Evolutionary conservation across 2,113 vertebrate species (phyloP).

Genomic region (Acrocephalus arundinaceus): DNA sequence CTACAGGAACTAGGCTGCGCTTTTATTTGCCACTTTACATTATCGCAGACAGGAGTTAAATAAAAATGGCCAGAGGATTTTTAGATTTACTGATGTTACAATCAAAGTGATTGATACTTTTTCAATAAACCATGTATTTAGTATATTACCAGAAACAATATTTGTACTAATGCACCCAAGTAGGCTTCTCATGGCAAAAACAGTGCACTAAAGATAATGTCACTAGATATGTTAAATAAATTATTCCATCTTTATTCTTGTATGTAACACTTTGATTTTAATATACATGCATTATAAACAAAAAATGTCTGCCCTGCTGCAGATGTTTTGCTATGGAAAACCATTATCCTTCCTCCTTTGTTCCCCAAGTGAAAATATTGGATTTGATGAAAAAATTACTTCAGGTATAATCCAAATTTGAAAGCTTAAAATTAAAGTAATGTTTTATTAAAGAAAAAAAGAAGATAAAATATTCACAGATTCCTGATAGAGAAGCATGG

Average conservation of each 20-base stretch:
- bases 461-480: background rate
- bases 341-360: background rate
- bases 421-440: background rate
- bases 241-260: background rate
- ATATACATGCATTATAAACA: background rate
- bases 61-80: background rate
- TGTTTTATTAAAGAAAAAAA: background rate
- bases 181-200: background rate
- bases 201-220: background rate
- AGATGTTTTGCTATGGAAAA: background rate
- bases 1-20: background rate
- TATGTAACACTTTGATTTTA: background rate
- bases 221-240: background rate
- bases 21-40: constrained; percentile 16
- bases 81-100: background rate
- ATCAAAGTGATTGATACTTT: background rate
- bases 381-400: background rate
- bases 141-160: background rate
- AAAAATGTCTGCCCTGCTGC: background rate
- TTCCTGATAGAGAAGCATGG: background rate
- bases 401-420: background rate
- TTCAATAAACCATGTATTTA: background rate
- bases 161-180: background rate
- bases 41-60: background rate
- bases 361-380: background rate